phyloP scores from a whole-genome alignment of 2,797 vertebrate species.

The Spondyliosoma cantharus region DNA sequence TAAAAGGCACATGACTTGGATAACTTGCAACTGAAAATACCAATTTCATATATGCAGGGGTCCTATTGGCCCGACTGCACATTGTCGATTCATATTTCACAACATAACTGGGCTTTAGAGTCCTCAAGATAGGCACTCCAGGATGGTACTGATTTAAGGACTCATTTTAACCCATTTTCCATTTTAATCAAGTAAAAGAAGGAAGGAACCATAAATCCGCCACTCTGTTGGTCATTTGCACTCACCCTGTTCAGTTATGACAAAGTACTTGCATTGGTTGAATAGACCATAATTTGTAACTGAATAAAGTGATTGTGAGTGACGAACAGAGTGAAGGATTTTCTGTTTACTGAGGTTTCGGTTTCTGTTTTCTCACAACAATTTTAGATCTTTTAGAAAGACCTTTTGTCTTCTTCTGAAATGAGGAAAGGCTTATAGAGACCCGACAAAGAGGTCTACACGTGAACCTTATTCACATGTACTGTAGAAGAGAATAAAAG shows the following conservation, averaged over 20 bases:
- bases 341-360: not conserved
- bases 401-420: not conserved
- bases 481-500: not conserved
- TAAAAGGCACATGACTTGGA: conserved; percentile 1
- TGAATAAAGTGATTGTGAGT: no score
- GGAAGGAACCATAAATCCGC: not conserved
- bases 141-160: no score
- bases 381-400: not conserved
- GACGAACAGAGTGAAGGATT: not conserved
- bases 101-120: conserved; percentile 3
- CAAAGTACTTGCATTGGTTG: not conserved
- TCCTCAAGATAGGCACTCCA: not conserved
- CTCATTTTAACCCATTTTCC: not conserved
- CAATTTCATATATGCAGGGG: not conserved
- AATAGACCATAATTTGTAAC: not conserved
- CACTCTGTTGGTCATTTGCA: not conserved
- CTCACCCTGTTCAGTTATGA: not conserved
- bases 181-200: not conserved
- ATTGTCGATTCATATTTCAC: conserved; percentile 33
- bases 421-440: no score
- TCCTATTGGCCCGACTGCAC: not conserved
- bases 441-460: not conserved
- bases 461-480: not conserved
- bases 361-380: not conserved
- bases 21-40: not conserved